Base-by-base conservation (phyloP, 2,797 vertebrate species). In the Spatula versicolor region DNA sequence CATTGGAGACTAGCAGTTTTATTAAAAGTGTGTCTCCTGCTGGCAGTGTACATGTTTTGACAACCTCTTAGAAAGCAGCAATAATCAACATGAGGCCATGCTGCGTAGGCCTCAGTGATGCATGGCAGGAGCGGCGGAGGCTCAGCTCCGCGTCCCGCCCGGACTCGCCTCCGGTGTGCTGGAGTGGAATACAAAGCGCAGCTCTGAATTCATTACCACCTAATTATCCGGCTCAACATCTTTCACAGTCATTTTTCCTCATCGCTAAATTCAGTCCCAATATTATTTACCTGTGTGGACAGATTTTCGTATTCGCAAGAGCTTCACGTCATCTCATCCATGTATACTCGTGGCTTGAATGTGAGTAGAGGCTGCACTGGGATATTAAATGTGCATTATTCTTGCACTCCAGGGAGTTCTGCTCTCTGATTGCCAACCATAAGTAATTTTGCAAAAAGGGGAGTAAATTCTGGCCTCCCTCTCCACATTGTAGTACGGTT, bases 131-230 rank as follows among this genome's bases (percentile, higher is more conserved):
- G 76, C 8, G 1, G 5, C 2, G 0, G 68, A 89, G 94, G 72
- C 81, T 85, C 77, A 48, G 84, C 93, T 84, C 93, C 2, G 1
- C 84, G 64, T 97, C 86, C 86, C 1, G 75, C 92, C 92, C 1
- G 7, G 66, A 35, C 92, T 94, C 69, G 71, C 86, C 37, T 93
- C 76, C 83, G 39, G 28, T 95, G 95, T 96, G 96, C 94, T 97
- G 95, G 96, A 97, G 92, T 96, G 93, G 96, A 96, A 96, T 93
- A 96, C 94, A 88, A 95, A 97, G 79, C 45, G 66, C 88, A 88
- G 88, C 79, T 93, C 95, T 20, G 56, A 91, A 95, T 96, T 96
- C 97, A 86, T 97, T 97, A 97, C 75, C 96, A 92, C 96, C 92
- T 96, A 89, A 98, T 98, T 98, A 97, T 95, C 84, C 26, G 33